Percentiles rank a stretch among this genome's conserved stretches.
These are phyloP conservation scores for Aptenodytes forsteri DNA, from an alignment of 2,113 vertebrate genomes.

Conservation along the genomic window DNA sequence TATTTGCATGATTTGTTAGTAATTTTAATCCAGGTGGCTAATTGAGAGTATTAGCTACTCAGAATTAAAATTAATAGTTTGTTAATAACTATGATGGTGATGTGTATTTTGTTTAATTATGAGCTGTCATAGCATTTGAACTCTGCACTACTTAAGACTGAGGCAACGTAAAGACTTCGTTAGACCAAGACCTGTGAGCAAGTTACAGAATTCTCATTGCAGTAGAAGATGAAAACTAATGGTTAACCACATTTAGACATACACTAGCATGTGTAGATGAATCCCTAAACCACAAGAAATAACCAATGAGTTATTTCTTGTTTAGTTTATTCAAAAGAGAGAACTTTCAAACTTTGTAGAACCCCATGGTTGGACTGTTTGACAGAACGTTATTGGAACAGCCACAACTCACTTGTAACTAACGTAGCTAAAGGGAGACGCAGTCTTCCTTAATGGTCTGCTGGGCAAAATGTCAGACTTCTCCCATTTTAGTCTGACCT, in stretches of 20 bases:
- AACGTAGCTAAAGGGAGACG: background rate
- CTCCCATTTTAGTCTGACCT: background rate
- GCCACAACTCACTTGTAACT: background rate
- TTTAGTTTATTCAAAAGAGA: background rate
- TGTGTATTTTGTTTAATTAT: background rate
- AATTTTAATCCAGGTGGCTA: background rate
- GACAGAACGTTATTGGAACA: background rate
- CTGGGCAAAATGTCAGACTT: background rate
- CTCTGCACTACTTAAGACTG: background rate
- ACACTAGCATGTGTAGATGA: background rate
- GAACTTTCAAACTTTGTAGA: background rate
- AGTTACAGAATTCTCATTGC: background rate
- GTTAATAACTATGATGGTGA: background rate
- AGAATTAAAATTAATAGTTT: constrained; percentile 10
- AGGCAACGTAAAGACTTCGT: background rate
- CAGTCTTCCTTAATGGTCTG: background rate
- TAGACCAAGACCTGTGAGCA: background rate
- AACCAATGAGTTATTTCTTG: background rate
- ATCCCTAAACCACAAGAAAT: background rate
- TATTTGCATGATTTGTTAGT: background rate
- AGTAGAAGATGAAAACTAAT: background rate
- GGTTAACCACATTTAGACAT: background rate
- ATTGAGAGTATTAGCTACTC: background rate
- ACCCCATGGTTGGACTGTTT: background rate
- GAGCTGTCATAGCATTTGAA: background rate